Conservation (phyloP, 2,888 invertebrate species). For the Diaphora mendica region DNA sequence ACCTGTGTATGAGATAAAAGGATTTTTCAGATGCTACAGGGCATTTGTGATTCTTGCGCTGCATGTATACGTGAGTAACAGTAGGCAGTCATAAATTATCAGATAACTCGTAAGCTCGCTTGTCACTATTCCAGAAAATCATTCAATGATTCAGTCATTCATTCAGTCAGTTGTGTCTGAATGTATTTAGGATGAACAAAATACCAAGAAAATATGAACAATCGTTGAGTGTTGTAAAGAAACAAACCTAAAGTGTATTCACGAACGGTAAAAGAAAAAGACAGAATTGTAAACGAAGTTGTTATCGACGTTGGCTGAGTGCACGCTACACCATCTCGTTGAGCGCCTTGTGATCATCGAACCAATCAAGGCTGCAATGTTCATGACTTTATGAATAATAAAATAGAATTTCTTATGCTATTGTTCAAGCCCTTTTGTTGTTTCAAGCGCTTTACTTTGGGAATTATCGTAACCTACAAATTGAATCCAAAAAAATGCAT, state of each 20-base stretch:
- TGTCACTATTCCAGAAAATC: neutral
- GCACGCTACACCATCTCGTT: constrained; percentile 40
- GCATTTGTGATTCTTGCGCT: too few relatives aligned
- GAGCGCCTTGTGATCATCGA: constrained; percentile 53
- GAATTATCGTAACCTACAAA: neutral
- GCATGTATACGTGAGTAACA: too few relatives aligned
- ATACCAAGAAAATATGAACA: constrained; percentile 21
- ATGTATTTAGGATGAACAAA: neutral
- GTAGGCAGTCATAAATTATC: too few relatives aligned
- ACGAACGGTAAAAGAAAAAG: constrained; percentile 41
- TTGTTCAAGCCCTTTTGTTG: neutral
- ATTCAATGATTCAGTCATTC: neutral
- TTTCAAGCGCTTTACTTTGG: neutral
- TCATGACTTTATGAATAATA: constrained; percentile 33
- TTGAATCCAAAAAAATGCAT: too few relatives aligned
- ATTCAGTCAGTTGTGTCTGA: neutral
- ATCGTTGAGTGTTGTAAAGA: constrained; percentile 27
- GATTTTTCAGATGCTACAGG: too few relatives aligned
- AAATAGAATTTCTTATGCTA: constrained; percentile 5
- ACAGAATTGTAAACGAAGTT: constrained; percentile 44
- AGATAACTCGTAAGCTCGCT: too few relatives aligned
- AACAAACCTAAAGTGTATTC: constrained; percentile 31
- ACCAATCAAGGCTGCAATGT: constrained; percentile 51
- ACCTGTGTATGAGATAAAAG: too few relatives aligned
- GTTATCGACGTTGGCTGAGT: constrained; percentile 43